A percentile compares a stretch with the other conserved stretches of the same genome.
These are phyloP conservation scores for Astreopora myriophthalma DNA, from an alignment of 64 coral and sea anemone genomes.

Conservation along the genomic window DNA sequence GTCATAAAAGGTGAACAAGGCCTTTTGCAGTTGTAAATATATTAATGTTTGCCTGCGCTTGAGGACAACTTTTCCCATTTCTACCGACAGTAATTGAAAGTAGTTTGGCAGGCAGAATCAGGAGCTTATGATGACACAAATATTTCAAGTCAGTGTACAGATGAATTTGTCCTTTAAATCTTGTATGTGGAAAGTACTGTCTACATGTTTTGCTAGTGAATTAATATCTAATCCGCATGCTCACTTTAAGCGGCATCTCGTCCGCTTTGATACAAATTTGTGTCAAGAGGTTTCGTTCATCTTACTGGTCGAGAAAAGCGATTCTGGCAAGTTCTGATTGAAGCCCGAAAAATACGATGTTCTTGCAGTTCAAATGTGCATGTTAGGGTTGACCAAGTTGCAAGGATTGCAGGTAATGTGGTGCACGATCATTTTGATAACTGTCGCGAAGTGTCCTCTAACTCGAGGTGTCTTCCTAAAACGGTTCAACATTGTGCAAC, in stretches of 20 bases:
- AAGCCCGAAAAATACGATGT: too few species aligned
- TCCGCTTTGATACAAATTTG: neutral
- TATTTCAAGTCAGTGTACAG: neutral
- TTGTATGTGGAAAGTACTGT: neutral
- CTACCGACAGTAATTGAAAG: neutral
- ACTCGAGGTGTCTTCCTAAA: too few species aligned
- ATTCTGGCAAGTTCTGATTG: too few species aligned
- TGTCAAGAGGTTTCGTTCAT: neutral
- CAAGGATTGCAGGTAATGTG: too few species aligned
- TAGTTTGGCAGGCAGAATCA: neutral
- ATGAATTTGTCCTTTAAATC: neutral
- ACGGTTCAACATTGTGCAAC: too few species aligned
- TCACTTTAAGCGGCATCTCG: neutral
- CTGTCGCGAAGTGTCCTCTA: too few species aligned
- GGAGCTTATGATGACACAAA: neutral
- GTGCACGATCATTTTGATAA: too few species aligned
- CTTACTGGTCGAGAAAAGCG: neutral
- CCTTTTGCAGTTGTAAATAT: neutral
- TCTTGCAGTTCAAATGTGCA: too few species aligned
- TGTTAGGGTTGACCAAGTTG: too few species aligned
- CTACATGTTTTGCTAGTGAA: neutral
- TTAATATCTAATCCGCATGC: too few species aligned
- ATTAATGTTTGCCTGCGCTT: neutral
- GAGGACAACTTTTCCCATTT: neutral
- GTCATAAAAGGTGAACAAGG: neutral